These are phyloP conservation scores for Choloepus didactylus DNA, from an alignment of 2,797 vertebrate species.

Conservation along the genomic window DNA sequence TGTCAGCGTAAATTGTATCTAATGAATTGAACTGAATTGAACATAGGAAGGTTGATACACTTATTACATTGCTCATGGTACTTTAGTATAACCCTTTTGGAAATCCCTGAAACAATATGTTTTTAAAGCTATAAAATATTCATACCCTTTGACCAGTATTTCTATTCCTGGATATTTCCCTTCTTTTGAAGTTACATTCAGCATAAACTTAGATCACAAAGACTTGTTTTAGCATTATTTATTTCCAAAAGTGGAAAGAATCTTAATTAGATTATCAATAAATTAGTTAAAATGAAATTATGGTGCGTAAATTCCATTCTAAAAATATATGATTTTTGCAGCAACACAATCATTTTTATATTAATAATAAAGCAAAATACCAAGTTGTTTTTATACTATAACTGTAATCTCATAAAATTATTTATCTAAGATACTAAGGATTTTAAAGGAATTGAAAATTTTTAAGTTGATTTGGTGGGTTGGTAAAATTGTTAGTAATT, in stretches of 20 bases:
- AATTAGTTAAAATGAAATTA: slow-evolving; percentile 31
- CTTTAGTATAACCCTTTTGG: not conserved
- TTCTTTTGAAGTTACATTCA: slow-evolving; percentile 46
- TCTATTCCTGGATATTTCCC: slow-evolving; percentile 8
- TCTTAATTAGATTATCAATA: slow-evolving; percentile 12
- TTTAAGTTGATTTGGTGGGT: not conserved
- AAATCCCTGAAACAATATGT: not conserved
- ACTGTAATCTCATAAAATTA: slow-evolving; percentile 1
- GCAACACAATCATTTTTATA: not conserved
- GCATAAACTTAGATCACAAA: slow-evolving; percentile 17
- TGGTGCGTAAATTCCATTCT: not conserved
- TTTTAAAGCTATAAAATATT: slow-evolving; percentile 48
- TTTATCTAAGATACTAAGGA: not conserved
- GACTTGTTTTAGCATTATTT: slow-evolving; percentile 31
- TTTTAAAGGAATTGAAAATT: slow-evolving; percentile 40
- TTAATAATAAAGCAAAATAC: slow-evolving; percentile 29
- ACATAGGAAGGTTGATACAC: not conserved
- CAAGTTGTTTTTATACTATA: not conserved
- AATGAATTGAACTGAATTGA: not conserved
- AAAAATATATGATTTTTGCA: slow-evolving; percentile 38
- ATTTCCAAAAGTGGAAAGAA: slow-evolving; percentile 40
- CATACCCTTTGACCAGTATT: not conserved
- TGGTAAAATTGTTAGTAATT: not conserved
- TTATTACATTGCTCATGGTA: not conserved
- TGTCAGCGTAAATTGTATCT: not conserved